Percentiles rank a stretch among this genome's conserved stretches.
phyloP scores from a whole-genome alignment of 2,113 vertebrate genomes.

The Centropus bengalensis region DNA sequence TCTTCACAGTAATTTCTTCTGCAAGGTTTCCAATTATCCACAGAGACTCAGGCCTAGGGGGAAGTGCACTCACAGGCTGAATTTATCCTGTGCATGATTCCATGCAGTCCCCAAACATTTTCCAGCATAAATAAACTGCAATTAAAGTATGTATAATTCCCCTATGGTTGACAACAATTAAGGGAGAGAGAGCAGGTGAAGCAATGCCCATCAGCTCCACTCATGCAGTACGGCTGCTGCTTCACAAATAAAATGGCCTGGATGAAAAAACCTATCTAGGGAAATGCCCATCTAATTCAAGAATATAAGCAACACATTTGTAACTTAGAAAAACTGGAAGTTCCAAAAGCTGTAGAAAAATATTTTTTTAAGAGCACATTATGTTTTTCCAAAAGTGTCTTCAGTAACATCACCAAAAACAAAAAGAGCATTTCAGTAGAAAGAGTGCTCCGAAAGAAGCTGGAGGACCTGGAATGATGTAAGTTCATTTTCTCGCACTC shows the following conservation, averaged over 20 bases:
- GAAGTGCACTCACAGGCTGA: neutral
- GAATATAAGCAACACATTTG: neutral
- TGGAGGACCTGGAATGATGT: neutral
- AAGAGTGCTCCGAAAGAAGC: neutral
- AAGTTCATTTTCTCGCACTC: neutral
- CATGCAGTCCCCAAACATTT: neutral
- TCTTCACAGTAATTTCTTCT: neutral
- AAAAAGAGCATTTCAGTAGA: neutral
- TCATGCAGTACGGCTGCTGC: neutral
- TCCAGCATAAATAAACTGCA: neutral
- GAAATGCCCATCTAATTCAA: neutral
- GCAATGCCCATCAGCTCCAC: rapidly evolving
- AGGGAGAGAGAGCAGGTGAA: neutral
- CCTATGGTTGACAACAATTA: neutral
- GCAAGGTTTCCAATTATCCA: neutral
- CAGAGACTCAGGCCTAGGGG: neutral
- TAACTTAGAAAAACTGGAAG: neutral
- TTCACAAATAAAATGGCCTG: neutral
- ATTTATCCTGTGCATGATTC: neutral
- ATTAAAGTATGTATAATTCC: neutral
- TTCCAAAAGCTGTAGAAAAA: neutral
- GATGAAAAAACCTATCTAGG: neutral
- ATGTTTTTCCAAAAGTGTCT: neutral
- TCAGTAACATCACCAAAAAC: neutral
- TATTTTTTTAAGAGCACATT: neutral